Conservation (phyloP, 2,113 vertebrate genomes). For the Onychorhynchus coronatus region DNA sequence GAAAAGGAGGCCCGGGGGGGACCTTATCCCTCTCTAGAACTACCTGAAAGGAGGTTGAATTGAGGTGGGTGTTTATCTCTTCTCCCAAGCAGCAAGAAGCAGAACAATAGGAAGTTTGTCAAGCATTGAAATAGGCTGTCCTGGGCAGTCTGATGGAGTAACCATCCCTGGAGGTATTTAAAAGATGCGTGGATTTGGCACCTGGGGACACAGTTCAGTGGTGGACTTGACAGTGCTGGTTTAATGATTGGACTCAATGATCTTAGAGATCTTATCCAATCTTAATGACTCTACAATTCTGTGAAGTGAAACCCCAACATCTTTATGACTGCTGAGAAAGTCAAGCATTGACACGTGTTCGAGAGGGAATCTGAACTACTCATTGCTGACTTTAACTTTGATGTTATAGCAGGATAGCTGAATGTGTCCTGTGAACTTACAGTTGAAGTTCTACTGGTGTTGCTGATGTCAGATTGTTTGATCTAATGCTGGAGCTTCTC, state of each 20-base stretch:
- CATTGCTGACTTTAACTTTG: not conserved
- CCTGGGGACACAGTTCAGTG: not conserved
- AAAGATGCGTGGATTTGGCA: not conserved
- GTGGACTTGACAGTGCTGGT: not conserved
- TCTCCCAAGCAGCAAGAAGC: not conserved
- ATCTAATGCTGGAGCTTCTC: not conserved
- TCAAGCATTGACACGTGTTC: accelerated
- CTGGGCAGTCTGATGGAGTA: not conserved
- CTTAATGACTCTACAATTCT: not conserved
- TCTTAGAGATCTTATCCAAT: not conserved
- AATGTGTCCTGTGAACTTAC: not conserved
- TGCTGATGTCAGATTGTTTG: not conserved
- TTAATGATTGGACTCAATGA: not conserved
- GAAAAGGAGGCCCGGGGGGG: not conserved
- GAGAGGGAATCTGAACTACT: not conserved
- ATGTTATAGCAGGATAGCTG: not conserved
- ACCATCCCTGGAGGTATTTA: not conserved
- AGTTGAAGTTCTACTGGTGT: accelerated
- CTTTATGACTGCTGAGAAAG: not conserved
- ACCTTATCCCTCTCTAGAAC: not conserved
- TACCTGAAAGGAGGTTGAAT: not conserved
- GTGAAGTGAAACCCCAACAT: not conserved
- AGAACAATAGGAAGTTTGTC: not conserved
- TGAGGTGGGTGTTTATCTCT: not conserved
- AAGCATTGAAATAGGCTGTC: not conserved